phyloP scores from a whole-genome alignment of 2,888 invertebrate genomes.

The Eubasilissa splendida region DNA sequence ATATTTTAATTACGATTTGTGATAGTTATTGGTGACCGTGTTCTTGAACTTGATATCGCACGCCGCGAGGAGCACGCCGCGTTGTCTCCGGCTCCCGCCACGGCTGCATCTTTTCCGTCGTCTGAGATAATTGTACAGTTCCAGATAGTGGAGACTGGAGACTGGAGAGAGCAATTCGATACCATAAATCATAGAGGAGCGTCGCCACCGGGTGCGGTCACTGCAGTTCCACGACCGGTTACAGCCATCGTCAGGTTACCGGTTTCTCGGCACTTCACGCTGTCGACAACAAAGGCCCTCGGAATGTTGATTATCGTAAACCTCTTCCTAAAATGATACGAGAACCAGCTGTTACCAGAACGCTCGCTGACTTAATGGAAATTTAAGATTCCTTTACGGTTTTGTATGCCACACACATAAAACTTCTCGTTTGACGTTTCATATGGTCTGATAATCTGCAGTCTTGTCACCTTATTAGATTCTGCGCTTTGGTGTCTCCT shows the following conservation, averaged over 20 bases:
- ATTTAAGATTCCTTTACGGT: neutral
- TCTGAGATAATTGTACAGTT: conserved; percentile 5
- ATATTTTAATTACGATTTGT: too few relatives aligned
- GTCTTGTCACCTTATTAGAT: conserved; percentile 7
- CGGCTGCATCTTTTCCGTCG: neutral
- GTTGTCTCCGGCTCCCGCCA: neutral
- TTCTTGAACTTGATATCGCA: conserved; percentile 7
- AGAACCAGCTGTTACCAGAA: neutral
- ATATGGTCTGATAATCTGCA: conserved; percentile 4
- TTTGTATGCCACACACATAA: conserved; percentile 4
- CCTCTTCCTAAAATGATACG: conserved; percentile 19
- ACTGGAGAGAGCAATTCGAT: conserved; percentile 12
- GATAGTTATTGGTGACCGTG: too few relatives aligned
- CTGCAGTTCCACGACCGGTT: conserved; percentile 28
- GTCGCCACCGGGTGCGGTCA: conserved; percentile 22
- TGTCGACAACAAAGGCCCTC: conserved; percentile 8
- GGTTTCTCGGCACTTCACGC: neutral
- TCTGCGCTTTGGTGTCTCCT: neutral
- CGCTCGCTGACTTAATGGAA: conserved; percentile 14
- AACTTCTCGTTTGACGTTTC: neutral
- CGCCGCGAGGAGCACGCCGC: neutral
- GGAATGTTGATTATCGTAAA: conserved; percentile 15
- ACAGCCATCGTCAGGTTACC: conserved; percentile 19
- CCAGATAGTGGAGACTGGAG: conserved; percentile 3
- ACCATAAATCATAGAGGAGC: conserved; percentile 18